These are phyloP conservation scores for Pangasius macronema DNA, from an alignment of 2,797 vertebrate genomes.

Conservation along the genomic window DNA sequence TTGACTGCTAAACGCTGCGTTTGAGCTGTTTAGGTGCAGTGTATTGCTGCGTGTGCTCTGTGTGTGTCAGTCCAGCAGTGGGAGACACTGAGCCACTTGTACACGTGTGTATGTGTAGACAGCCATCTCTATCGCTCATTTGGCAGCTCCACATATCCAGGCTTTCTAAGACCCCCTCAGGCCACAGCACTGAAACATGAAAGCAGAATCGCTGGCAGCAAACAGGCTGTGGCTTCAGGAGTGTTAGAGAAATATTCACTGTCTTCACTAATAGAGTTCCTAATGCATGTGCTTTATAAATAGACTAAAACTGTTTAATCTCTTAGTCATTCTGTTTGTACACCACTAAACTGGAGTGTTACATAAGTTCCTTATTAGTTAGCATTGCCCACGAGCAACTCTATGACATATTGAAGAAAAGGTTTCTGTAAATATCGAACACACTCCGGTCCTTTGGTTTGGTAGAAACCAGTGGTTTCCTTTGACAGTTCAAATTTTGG, in stretches of 20 bases:
- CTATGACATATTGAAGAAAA: not conserved
- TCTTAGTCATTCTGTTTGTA: conserved; percentile 2
- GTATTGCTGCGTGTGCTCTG: not conserved
- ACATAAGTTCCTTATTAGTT: conserved; percentile 18
- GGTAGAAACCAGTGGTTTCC: not conserved
- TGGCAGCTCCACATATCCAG: conserved; percentile 20
- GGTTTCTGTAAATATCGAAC: not conserved
- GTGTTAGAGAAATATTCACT: conserved; percentile 5
- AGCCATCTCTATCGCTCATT: not conserved
- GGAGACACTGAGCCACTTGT: conserved; percentile 9
- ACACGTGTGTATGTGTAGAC: not conserved
- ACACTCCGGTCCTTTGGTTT: not conserved
- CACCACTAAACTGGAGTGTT: conserved; percentile 3
- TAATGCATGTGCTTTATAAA: conserved; percentile 28
- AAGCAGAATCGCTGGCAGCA: conserved; percentile 26
- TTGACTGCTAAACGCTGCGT: not conserved
- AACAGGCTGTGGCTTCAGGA: conserved; percentile 11
- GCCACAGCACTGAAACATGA: conserved; percentile 36
- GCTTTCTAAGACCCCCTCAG: conserved; percentile 36
- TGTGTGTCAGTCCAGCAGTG: conserved; percentile 26
- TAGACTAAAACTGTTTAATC: conserved; percentile 20
- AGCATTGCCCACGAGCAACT: not conserved
- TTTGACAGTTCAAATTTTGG: not conserved
- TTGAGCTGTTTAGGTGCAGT: not conserved
- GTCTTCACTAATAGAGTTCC: conserved; percentile 10